Evolutionary conservation across 64 coral and sea anemone species (phyloP).

Genomic region (Platygyra sinensis): DNA sequence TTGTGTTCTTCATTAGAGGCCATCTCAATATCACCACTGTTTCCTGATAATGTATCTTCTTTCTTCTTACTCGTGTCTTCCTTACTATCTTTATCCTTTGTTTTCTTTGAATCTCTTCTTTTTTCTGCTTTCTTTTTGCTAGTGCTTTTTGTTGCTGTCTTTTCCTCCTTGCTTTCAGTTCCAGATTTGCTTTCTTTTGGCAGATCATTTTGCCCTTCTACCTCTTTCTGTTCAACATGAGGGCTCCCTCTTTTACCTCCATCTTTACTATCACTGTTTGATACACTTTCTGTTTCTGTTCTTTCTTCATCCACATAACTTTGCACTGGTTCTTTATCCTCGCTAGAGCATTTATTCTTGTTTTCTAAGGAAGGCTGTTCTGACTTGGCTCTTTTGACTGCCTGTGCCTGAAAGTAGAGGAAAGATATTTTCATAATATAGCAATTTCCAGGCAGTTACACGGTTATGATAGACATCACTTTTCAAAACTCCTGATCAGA

Average conservation of each 20-base stretch:
- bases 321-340: background rate
- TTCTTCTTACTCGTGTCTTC: background rate
- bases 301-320: background rate
- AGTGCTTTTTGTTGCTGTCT: background rate
- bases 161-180: background rate
- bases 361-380: background rate
- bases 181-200: background rate
- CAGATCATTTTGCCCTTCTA: background rate
- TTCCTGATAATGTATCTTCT: background rate
- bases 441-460: too few species aligned
- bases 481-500: too few species aligned
- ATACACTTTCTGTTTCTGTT: background rate
- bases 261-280: background rate
- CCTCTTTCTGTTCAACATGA: background rate
- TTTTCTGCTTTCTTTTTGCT: background rate
- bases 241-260: background rate
- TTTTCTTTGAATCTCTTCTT: slow-evolving; percentile 14
- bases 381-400: slow-evolving; percentile 24
- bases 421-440: too few species aligned
- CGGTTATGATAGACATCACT: too few species aligned
- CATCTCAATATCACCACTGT: background rate
- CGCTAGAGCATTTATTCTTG: background rate
- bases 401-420: background rate
- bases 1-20: background rate
- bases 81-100: background rate